Evolutionary conservation across 2,888 invertebrate genomes (phyloP).

Genomic region (Coremacera marginata): DNA sequence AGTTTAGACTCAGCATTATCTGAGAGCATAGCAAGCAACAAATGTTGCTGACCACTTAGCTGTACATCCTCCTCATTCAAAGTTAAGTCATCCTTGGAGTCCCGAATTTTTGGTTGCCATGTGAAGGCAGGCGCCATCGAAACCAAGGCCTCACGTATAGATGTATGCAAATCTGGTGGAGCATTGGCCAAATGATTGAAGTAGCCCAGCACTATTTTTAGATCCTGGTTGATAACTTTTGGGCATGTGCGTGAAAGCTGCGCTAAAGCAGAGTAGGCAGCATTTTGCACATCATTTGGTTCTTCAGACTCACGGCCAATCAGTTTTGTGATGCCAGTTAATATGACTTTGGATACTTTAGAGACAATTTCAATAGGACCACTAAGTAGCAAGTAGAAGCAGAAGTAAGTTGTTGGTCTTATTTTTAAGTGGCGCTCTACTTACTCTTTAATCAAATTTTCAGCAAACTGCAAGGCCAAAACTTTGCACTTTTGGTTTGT

Average conservation of each 20-base stretch:
- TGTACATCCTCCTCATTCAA: slow-evolving; percentile 58
- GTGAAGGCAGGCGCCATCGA: slow-evolving; percentile 78
- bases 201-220: slow-evolving; percentile 69
- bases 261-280: slow-evolving; percentile 67
- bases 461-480: slow-evolving; percentile 84
- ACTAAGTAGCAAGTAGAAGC: slow-evolving; percentile 47
- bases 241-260: slow-evolving; percentile 72
- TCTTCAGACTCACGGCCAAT: slow-evolving; percentile 65
- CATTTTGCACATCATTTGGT: slow-evolving; percentile 70
- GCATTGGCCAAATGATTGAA: slow-evolving; percentile 66
- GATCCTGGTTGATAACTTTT: slow-evolving; percentile 76
- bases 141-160: slow-evolving; percentile 77
- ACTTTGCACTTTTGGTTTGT: slow-evolving; percentile 87
- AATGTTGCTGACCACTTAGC: slow-evolving; percentile 65
- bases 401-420: background rate
- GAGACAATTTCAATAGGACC: slow-evolving; percentile 65
- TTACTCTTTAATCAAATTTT: slow-evolving; percentile 85
- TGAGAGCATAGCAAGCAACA: slow-evolving; percentile 77
- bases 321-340: slow-evolving; percentile 66
- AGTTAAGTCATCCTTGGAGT: slow-evolving; percentile 43
- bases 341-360: slow-evolving; percentile 66
- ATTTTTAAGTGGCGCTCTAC: slow-evolving; percentile 61
- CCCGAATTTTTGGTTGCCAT: slow-evolving; percentile 60
- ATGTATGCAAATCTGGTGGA: slow-evolving; percentile 72
- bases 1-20: slow-evolving; percentile 83